Conservation (phyloP, 2,888 invertebrate genomes). For the Sepioteuthis lessoniana region DNA sequence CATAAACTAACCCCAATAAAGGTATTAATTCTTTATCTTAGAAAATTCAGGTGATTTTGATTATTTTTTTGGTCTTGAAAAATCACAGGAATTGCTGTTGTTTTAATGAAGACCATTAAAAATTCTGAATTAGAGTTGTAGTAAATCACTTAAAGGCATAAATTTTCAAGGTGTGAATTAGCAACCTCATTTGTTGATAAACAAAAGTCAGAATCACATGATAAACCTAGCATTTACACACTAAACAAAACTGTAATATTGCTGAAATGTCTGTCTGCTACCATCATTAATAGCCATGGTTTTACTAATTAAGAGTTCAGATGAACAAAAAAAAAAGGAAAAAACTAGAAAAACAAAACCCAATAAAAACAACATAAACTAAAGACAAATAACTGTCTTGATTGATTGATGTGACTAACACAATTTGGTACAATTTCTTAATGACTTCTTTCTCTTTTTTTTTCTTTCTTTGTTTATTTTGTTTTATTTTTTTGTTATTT, state of each 20-base stretch:
- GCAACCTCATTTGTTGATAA: not conserved
- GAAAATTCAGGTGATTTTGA: too few relatives aligned
- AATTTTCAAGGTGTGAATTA: not conserved
- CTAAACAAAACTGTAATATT: not conserved
- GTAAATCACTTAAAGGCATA: conserved; percentile 11
- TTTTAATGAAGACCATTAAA: not conserved
- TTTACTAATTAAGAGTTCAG: not conserved
- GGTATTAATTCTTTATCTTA: too few relatives aligned
- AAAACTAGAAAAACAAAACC: not conserved
- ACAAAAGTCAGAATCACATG: not conserved
- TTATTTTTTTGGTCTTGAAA: too few relatives aligned
- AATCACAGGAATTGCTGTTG: not conserved
- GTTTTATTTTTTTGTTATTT: too few relatives aligned
- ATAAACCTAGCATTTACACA: not conserved
- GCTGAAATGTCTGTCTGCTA: not conserved
- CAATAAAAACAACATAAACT: not conserved
- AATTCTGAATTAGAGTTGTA: not conserved
- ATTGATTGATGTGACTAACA: not conserved
- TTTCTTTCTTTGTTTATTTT: not conserved
- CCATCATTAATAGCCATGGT: not conserved
- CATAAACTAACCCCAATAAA: too few relatives aligned
- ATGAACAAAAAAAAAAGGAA: not conserved
- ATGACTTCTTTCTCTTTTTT: not conserved
- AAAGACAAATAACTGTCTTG: not conserved
- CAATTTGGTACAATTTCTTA: not conserved